phyloP scores from a whole-genome alignment of 2,113 vertebrate species.

The Hydrolagus affinis region DNA sequence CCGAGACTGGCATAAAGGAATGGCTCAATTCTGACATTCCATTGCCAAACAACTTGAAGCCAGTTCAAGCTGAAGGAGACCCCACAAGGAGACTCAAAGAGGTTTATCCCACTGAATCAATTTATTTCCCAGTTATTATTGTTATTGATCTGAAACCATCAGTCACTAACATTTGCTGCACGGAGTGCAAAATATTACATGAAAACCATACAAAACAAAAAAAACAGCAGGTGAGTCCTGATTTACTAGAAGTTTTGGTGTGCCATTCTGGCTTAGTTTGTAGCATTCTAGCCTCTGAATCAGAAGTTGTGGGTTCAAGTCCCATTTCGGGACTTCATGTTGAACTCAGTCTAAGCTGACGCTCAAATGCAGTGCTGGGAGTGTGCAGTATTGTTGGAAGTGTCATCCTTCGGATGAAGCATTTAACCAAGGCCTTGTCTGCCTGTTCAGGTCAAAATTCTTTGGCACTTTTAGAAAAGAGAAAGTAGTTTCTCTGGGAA shows the following conservation, averaged over 20 bases:
- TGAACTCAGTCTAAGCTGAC: no score
- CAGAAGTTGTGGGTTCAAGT: no score
- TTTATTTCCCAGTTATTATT: background rate
- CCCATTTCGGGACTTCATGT: no score
- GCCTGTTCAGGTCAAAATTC: no score
- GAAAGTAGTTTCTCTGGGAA: no score
- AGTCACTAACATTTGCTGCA: background rate
- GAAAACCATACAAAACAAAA: background rate
- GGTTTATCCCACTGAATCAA: background rate
- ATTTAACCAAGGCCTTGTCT: no score
- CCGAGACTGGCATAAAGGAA: background rate
- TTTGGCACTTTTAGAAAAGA: no score
- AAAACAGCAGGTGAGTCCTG: background rate
- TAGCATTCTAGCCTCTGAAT: no score
- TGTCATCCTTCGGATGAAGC: no score
- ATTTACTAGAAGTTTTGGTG: background rate
- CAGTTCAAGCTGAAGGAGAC: background rate
- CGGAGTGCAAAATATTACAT: background rate
- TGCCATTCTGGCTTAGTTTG: no score
- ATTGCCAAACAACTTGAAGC: background rate
- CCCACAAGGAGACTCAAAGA: background rate
- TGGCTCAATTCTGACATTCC: background rate
- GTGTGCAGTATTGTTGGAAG: no score
- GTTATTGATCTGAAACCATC: background rate
- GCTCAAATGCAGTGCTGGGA: no score